Conservation (phyloP, 1,140 invertebrate genomes). For the Doryteuthis pealeii region DNA sequence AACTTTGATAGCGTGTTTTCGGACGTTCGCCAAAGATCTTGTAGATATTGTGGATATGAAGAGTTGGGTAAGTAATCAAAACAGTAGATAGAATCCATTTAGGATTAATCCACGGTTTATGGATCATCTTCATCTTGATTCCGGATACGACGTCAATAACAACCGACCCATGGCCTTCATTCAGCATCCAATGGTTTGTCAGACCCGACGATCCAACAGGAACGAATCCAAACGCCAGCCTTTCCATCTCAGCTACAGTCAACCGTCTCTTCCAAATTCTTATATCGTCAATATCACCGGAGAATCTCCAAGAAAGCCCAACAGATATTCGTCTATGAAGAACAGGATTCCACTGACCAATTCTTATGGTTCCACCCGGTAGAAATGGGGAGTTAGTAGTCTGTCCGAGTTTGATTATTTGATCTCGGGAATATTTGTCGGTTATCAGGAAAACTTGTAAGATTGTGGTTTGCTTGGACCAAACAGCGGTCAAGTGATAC, state of each 20-base stretch:
- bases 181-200: constrained; percentile 32
- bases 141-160: constrained; percentile 22
- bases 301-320: constrained; percentile 28
- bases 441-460: constrained; percentile 24
- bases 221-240: constrained; percentile 20
- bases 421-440: constrained; percentile 17
- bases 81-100: constrained; percentile 13
- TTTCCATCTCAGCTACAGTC: constrained; percentile 23
- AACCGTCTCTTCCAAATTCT: constrained; percentile 32
- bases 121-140: constrained; percentile 19
- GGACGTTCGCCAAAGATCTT: not conserved
- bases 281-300: constrained; percentile 34
- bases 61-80: not conserved
- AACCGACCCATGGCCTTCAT: constrained; percentile 20
- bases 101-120: constrained; percentile 26
- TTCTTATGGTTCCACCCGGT: constrained; percentile 33
- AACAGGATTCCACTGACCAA: constrained; percentile 29
- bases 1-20: not conserved
- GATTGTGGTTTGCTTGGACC: constrained; percentile 21
- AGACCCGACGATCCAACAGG: constrained; percentile 10
- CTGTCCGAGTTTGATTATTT: constrained; percentile 12
- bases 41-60: not conserved
- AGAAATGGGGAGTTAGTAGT: constrained; percentile 16
- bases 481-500: constrained; percentile 34
- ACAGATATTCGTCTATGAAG: not conserved